Evolutionary conservation across 2,113 vertebrate species (phyloP).

Genomic region (Lepus americanus): DNA sequence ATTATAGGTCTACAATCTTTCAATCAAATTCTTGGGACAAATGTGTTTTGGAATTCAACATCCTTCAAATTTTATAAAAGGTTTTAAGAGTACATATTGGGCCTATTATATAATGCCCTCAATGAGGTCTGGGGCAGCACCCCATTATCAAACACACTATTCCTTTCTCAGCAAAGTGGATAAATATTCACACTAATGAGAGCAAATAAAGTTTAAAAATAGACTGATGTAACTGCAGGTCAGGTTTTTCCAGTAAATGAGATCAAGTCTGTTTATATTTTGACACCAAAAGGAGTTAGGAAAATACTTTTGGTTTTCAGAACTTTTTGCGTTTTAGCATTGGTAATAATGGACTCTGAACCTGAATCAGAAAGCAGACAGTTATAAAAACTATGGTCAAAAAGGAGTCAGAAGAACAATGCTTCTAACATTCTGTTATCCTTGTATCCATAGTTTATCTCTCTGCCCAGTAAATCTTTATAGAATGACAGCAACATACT

Average conservation of each 20-base stretch:
- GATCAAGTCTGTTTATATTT: constrained; percentile 49
- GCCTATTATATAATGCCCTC: neutral
- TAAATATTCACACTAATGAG: constrained; percentile 37
- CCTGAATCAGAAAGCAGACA: neutral
- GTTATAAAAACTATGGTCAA: constrained; percentile 30
- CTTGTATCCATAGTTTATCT: neutral
- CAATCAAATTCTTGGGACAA: neutral
- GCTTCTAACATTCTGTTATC: constrained; percentile 1
- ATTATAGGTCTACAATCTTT: neutral
- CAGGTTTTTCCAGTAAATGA: constrained; percentile 47
- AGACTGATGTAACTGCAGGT: neutral
- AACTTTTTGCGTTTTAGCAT: constrained; percentile 29
- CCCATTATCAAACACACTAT: neutral
- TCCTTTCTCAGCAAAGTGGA: constrained; percentile 3
- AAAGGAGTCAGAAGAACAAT: neutral
- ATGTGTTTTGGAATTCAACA: constrained; percentile 12
- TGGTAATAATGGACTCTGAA: neutral
- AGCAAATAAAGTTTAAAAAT: constrained; percentile 61
- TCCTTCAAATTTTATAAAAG: constrained; percentile 41
- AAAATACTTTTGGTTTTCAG: constrained; percentile 49
- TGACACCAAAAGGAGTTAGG: constrained; percentile 42
- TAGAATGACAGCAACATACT: neutral
- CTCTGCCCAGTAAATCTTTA: neutral
- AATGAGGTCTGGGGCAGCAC: neutral
- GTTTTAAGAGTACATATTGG: neutral